Evolutionary conservation across 2,797 vertebrate genomes (phyloP), one percentile per base, ranked within the genome.

Genomic region (Xenopus petersii): DNA sequence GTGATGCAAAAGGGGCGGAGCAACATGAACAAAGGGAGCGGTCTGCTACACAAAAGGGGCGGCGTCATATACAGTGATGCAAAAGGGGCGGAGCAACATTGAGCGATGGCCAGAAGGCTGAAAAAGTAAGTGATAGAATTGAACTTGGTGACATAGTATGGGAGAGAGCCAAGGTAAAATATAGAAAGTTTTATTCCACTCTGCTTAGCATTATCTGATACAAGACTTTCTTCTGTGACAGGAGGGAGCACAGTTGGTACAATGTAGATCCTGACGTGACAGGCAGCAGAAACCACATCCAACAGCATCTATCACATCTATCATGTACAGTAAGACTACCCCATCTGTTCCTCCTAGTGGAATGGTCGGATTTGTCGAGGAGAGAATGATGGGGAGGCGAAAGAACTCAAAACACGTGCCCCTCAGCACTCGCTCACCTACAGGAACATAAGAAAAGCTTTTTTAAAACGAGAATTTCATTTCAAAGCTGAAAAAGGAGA

Each of bases 181-280:
- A 56, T 69, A 67, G 46, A 69, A 60, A 59, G 55, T 70, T 70
- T 70, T 70, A 63, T 63, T 71, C 36, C 49, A 36, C 65, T n/a
- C 11, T 60, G 16, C 64, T 62, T 63, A 64, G 69, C 47, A 16
- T 60, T 55, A 24, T 67, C 48, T 13, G 11, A n/a, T 21, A 59
- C 21, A 63, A 55, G 49, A 54, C 59, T 49, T 58, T 48, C 24
- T 64, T 46, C 55, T 16, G n/a, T 55, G 33, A 24, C 49, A 47
- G 17, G 59, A 59, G 51, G 51, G n/a, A 12, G 46, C 56, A 21
- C 24, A 48, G 42, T 17, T 56, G 26, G 33, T 47, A 63, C 63
- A 77, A 63, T 48, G 59, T 72, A 36, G 56, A 51, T n/a, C 21
- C 17, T 51, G 10, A 61, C 49, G 48, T 55, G 69, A 46, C 9